phyloP scores from a whole-genome alignment of 2,888 invertebrate genomes.

The Pterostichus madidus region DNA sequence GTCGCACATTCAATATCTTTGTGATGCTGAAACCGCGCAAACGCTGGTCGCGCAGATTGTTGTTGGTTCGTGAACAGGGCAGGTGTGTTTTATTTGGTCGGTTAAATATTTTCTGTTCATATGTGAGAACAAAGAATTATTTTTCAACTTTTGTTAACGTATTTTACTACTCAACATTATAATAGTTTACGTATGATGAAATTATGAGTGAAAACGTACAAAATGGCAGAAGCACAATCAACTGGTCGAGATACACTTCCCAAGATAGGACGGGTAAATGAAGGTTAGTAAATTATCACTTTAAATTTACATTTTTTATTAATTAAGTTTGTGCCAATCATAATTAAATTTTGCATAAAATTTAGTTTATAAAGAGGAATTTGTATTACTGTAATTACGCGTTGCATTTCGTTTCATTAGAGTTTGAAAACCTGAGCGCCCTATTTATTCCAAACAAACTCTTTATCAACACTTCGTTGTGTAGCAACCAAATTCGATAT shows the following conservation, averaged over 20 bases:
- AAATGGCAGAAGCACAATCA: slow-evolving; percentile 67
- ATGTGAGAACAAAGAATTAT: slow-evolving; percentile 65
- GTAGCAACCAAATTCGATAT: slow-evolving; percentile 36
- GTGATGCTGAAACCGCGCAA: slow-evolving; percentile 20
- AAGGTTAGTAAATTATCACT: slow-evolving; percentile 71
- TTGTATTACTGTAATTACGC: neutral
- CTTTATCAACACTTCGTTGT: slow-evolving; percentile 38
- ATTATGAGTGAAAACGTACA: slow-evolving; percentile 63
- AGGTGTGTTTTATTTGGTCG: slow-evolving; percentile 63
- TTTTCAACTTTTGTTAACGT: slow-evolving; percentile 11
- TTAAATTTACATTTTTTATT: slow-evolving; percentile 43
- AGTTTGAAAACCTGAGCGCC: slow-evolving; percentile 3
- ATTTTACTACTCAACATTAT: slow-evolving; percentile 15
- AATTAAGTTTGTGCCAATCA: slow-evolving; percentile 17
- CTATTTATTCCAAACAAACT: neutral
- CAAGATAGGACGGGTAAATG: slow-evolving; percentile 84
- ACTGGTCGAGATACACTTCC: slow-evolving; percentile 79
- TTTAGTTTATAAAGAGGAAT: neutral
- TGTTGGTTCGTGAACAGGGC: slow-evolving; percentile 44
- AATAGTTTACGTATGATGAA: slow-evolving; percentile 52
- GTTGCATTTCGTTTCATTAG: neutral
- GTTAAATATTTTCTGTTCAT: slow-evolving; percentile 26
- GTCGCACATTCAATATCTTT: neutral
- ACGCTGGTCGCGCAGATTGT: slow-evolving; percentile 48
- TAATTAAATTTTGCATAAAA: slow-evolving; percentile 21